Evolutionary conservation across 2,113 vertebrate genomes (phyloP).

Genomic region (Xiphophorus couchianus): DNA sequence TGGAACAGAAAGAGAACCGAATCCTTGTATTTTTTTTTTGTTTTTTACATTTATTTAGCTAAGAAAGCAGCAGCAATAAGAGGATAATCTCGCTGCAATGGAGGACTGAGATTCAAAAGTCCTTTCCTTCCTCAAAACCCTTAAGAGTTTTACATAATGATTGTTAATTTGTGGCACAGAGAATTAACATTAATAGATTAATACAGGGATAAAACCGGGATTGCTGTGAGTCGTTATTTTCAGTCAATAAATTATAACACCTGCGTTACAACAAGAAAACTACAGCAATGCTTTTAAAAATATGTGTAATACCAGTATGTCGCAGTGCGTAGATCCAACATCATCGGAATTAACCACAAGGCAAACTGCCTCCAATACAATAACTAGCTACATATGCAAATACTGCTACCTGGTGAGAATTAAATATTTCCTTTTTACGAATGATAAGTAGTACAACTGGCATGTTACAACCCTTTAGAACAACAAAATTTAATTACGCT

Average conservation of each 20-base stretch:
- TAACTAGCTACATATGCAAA: accelerated
- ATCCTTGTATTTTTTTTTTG: too few relatives aligned
- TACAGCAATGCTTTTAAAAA: neutral
- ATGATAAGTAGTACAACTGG: neutral
- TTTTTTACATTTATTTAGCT: too few relatives aligned
- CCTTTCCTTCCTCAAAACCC: too few relatives aligned
- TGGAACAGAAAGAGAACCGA: too few relatives aligned
- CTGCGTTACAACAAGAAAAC: neutral
- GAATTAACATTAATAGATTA: neutral
- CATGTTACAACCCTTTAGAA: neutral
- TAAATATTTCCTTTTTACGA: neutral
- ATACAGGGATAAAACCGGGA: neutral
- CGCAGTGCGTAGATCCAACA: slow-evolving; percentile 58
- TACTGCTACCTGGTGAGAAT: neutral
- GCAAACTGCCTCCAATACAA: neutral
- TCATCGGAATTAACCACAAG: neutral
- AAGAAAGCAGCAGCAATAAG: too few relatives aligned
- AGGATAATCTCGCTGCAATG: too few relatives aligned
- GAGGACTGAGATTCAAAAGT: too few relatives aligned
- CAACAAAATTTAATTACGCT: slow-evolving; percentile 7
- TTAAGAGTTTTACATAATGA: too few relatives aligned
- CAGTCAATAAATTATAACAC: neutral
- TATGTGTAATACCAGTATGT: slow-evolving; percentile 19
- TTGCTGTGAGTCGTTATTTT: neutral
- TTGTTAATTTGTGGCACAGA: too few relatives aligned